phyloP scores from a whole-genome alignment of 2,888 invertebrate genomes.

The Drosophila phalerata region DNA sequence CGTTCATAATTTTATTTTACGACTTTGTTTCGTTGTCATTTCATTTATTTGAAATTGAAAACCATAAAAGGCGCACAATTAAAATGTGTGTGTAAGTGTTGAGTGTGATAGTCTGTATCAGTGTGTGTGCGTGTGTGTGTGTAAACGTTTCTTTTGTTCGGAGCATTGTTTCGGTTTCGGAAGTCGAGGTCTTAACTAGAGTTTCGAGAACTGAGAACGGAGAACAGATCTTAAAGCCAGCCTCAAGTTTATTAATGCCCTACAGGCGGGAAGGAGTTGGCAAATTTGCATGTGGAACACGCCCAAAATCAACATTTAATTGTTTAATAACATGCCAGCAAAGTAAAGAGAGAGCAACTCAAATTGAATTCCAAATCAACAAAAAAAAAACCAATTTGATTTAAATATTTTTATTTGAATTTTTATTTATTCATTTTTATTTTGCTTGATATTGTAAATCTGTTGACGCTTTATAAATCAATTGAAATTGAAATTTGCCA shows the following conservation, averaged over 20 bases:
- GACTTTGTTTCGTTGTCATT: slow-evolving; percentile 76
- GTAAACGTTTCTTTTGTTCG: slow-evolving; percentile 63
- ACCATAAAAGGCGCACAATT: slow-evolving; percentile 77
- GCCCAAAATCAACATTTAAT: slow-evolving; percentile 67
- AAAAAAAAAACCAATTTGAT: slow-evolving; percentile 43
- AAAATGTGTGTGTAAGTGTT: slow-evolving; percentile 64
- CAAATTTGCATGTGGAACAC: slow-evolving; percentile 48
- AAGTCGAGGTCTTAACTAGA: slow-evolving; percentile 65
- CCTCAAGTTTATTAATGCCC: slow-evolving; percentile 51
- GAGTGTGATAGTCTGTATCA: slow-evolving; percentile 7
- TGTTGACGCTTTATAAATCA: slow-evolving; percentile 79
- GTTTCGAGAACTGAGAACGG: slow-evolving; percentile 8
- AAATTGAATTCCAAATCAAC: slow-evolving; percentile 53
- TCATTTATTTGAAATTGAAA: slow-evolving; percentile 79
- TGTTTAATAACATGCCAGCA: slow-evolving; percentile 71
- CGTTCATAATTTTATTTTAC: slow-evolving; percentile 80
- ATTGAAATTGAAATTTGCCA: slow-evolving; percentile 73
- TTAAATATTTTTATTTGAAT: slow-evolving; percentile 12
- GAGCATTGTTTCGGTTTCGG: slow-evolving; percentile 63
- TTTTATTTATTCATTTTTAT: slow-evolving; percentile 1
- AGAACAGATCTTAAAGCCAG: slow-evolving; percentile 39
- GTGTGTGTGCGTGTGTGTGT: slow-evolving; percentile 36
- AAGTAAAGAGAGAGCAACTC: slow-evolving; percentile 16
- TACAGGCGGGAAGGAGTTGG: slow-evolving; percentile 41
- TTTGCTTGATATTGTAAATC: slow-evolving; percentile 51